phyloP scores from a whole-genome alignment of 2,113 vertebrate species.

The Isichthys henryi region DNA sequence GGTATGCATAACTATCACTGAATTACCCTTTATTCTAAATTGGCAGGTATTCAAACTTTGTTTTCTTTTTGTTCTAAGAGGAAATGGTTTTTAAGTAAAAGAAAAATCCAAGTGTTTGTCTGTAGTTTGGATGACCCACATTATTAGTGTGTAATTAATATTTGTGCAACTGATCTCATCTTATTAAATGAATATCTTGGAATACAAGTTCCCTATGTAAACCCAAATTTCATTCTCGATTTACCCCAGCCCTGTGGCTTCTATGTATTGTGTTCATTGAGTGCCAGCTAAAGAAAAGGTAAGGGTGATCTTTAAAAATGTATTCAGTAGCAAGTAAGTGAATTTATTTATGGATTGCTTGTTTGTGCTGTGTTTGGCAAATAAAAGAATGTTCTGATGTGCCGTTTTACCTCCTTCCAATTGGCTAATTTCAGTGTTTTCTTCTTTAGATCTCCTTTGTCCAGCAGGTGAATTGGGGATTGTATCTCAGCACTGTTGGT shows the following conservation, averaged over 20 bases:
- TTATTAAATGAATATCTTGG: neutral
- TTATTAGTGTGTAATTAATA: neutral
- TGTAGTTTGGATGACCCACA: neutral
- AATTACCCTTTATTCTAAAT: neutral
- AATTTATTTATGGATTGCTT: neutral
- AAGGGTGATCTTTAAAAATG: neutral
- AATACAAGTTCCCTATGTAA: neutral
- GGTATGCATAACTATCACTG: neutral
- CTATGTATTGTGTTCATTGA: neutral
- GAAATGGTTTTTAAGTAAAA: neutral
- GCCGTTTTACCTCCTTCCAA: conserved; percentile 41
- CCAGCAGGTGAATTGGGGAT: conserved; percentile 97
- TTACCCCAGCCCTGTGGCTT: neutral
- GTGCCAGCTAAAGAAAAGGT: neutral
- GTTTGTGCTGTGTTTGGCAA: conserved; percentile 35
- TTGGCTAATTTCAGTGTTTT: conserved; percentile 93
- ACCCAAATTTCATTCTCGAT: neutral
- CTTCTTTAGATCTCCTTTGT: conserved; percentile 96
- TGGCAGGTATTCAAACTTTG: neutral
- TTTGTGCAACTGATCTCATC: neutral
- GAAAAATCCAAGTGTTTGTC: neutral
- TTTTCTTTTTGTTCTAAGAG: neutral
- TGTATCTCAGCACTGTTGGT: conserved; percentile 95
- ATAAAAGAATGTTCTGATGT: conserved; percentile 37
- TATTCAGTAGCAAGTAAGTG: neutral